Evolutionary conservation across 2,888 invertebrate species (phyloP).

Genomic region (Orthosia gracilis): DNA sequence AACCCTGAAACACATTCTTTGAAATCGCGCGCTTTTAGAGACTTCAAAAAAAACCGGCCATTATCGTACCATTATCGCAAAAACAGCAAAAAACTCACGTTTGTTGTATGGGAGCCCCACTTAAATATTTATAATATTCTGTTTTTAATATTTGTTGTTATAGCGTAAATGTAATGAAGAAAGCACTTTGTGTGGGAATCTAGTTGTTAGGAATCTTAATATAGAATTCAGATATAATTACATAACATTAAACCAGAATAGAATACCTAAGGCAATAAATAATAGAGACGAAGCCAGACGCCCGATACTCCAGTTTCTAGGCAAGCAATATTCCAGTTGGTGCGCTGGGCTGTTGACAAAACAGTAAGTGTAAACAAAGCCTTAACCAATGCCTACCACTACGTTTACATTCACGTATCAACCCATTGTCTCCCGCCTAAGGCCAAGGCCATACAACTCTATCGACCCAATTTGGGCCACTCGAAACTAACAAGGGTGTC

Average conservation of each 20-base stretch:
- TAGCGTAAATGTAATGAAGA: neutral
- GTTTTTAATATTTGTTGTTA: neutral
- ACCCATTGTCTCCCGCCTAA: conserved; percentile 54
- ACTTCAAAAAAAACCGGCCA: too few species aligned
- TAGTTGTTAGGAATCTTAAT: neutral
- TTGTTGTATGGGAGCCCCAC: too few species aligned
- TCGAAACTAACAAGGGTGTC: conserved; percentile 58
- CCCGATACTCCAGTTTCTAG: conserved; percentile 13
- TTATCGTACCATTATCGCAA: too few species aligned
- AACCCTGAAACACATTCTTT: too few species aligned
- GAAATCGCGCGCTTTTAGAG: too few species aligned
- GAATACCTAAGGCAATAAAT: neutral
- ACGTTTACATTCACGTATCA: conserved; percentile 49
- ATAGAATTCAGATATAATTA: neutral
- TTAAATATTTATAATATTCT: too few species aligned
- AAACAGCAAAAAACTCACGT: too few species aligned
- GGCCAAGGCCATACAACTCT: conserved; percentile 56
- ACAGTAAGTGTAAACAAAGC: conserved; percentile 49
- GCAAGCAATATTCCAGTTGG: conserved; percentile 44
- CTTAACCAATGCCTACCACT: conserved; percentile 25
- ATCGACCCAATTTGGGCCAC: conserved; percentile 72
- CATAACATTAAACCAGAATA: neutral
- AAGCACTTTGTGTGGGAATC: neutral
- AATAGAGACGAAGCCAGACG: neutral
- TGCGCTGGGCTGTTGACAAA: conserved; percentile 35